phyloP scores from a whole-genome alignment of 2,113 vertebrate species.

The Pseudorhombus dupliciocellatus region DNA sequence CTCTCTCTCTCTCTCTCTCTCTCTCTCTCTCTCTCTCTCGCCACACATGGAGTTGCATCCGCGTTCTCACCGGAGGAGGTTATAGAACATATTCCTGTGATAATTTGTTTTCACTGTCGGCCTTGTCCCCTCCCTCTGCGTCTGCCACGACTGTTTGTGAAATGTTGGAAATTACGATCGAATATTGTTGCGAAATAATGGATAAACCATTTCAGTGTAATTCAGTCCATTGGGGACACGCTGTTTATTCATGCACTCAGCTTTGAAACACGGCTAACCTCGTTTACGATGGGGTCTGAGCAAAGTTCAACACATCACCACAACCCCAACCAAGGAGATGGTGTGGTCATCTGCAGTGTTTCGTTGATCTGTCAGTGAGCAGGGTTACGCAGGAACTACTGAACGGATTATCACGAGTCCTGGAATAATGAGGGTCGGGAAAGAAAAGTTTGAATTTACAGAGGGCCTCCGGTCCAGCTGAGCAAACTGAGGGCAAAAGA shows the following conservation, averaged over 20 bases:
- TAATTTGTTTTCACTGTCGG: not conserved
- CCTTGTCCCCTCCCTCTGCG: not conserved
- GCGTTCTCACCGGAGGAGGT: conserved; percentile 38
- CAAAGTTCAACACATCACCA: no score
- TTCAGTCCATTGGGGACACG: not conserved
- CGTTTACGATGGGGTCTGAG: no score
- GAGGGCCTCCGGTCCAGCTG: not conserved
- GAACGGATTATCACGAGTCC: no score
- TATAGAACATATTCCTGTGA: conserved; percentile 17
- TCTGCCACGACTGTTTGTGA: not conserved
- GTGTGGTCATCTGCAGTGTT: no score
- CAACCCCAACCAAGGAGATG: no score
- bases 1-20: conserved; percentile 46
- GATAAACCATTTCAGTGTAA: not conserved
- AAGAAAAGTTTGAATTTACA: not conserved
- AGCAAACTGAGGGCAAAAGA: not conserved
- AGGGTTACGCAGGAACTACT: no score
- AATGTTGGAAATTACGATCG: no score
- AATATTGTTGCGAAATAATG: no score
- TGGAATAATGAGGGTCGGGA: no score
- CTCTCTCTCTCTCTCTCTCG: conserved; percentile 44
- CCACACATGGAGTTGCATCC: conserved; percentile 55
- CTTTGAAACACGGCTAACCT: not conserved
- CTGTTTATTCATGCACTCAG: not conserved
- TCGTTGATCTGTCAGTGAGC: no score